Base-by-base conservation (phyloP, 37 sponge, comb jelly and placozoan species). In the Eunapius fragilis region DNA sequence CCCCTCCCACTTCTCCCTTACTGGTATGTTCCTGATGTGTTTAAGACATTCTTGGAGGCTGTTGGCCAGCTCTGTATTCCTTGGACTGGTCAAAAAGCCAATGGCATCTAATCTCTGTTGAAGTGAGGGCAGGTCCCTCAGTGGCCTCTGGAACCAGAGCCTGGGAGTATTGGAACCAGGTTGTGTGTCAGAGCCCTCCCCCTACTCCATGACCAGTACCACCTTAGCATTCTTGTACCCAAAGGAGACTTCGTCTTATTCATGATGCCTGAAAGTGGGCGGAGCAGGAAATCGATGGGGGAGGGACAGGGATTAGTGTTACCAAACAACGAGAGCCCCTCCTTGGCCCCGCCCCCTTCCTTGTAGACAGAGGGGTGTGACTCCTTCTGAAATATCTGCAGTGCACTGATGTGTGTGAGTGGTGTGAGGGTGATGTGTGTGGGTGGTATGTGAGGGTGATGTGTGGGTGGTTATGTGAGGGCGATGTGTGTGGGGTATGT, bases 301-400 rank as follows among this genome's bases (percentile, higher is more conserved):
- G 41, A 9, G 41, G 6, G 41, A 67, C 77, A 85, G 58, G 58
- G 1, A 67, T 6, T 28, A 37, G 73, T 75, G 85, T 86, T 24
- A 91, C 96, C 95, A 82, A 98, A 98, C 6, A 98, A 75, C 22
- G 97, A 96, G 23, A 98, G 94, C 48, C 99, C 99, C 58, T 98
- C 99, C 68, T 96, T 98, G 1, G 86, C 37, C 24, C 94, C 89
- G 22, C 85, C 72, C 22, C 91, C 94, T 13, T 84, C 72, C 80
- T 98, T 98, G 76, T 94, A 96, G 7, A 87, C 89, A 26, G 99
- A 98, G 1, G 99, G 99, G 72, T 98, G 99, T 32, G 48, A 31
- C 87, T 98, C 99, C 74, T 86, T 91, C 50, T 91, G 93, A 85
- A 98, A 98, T 74, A 98, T 92, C 91, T 96, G 97, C 50, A 98